Evolutionary conservation across 1,140 invertebrate genomes (phyloP), one percentile per base, ranked within the genome.

Genomic region (Trigoniulus corallinus): DNA sequence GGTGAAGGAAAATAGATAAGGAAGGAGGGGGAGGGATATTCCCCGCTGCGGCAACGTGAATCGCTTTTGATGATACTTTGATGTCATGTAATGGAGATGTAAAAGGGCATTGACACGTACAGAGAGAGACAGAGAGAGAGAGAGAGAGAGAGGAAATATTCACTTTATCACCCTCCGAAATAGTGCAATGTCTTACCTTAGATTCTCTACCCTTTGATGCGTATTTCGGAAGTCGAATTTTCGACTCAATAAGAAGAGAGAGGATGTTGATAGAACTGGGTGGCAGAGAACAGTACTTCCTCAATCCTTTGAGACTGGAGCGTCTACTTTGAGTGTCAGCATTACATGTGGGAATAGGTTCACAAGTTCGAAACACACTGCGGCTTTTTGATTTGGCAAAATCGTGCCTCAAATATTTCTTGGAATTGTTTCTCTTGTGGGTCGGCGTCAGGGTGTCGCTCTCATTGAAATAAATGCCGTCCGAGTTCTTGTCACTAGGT

Each of bases 181-280:
- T n/a, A n/a, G n/a, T n/a, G n/a, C n/a, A n/a, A n/a, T n/a, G n/a
- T n/a, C n/a, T n/a, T 34, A 34, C 29, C 29, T 72, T 72, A 18
- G 62, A 57, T 20, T 69, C 64, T 27, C 66, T 55, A 48, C 62
- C 64, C 53, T 44, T 64, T 25, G 63, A 63, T 12, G 62, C 61
- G 58, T 64, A 65, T 40, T 61, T 57, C 1, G 69, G 69, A 1
- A 71, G 58, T 2, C 66, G 56, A 10, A 72, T 65, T 58, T 71
- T 71, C 21, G 69, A 71, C 47, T 72, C 69, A 44, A 72, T 72
- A 24, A 71, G 62, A 4, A 70, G 60, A 3, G 67, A 70, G n/a
- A 72, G 60, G 57, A 71, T 68, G 53, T 66, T 64, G 40, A 69
- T 64, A 4, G 70, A 70, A 24, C 60, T 68, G 2, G 70, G 67